phyloP scores from a whole-genome alignment of 2,888 invertebrate species.

The Nephrocerus scutellatus region DNA sequence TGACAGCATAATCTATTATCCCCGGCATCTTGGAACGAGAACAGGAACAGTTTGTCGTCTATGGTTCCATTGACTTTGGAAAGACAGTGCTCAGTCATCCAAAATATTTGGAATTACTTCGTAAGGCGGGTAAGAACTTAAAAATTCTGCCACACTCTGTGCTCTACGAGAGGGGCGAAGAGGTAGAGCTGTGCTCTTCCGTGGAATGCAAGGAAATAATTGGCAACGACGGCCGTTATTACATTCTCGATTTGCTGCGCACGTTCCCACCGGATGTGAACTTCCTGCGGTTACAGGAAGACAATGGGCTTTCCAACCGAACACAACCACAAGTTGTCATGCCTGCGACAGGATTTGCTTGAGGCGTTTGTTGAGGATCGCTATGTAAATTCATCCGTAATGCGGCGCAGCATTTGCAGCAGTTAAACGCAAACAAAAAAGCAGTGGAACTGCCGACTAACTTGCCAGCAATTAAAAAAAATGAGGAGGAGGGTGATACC shows the following conservation, averaged over 20 bases:
- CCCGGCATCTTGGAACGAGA: slow-evolving; percentile 94
- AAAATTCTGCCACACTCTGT: slow-evolving; percentile 91
- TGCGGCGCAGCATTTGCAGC: slow-evolving; percentile 85
- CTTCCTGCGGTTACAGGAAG: slow-evolving; percentile 74
- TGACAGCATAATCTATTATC: slow-evolving; percentile 95
- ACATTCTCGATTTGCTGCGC: slow-evolving; percentile 84
- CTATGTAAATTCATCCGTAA: slow-evolving; percentile 91
- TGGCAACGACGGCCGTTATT: slow-evolving; percentile 92
- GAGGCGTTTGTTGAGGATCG: slow-evolving; percentile 86
- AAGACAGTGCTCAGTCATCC: slow-evolving; percentile 84
- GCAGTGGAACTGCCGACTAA: slow-evolving; percentile 29
- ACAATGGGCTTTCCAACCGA: slow-evolving; percentile 83
- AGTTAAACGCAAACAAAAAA: slow-evolving; percentile 55
- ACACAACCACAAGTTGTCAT: slow-evolving; percentile 88
- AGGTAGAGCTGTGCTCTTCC: slow-evolving; percentile 83
- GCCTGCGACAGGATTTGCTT: slow-evolving; percentile 87
- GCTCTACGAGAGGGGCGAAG: slow-evolving; percentile 76
- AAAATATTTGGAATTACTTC: slow-evolving; percentile 79
- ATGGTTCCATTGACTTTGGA: slow-evolving; percentile 95
- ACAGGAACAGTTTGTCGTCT: slow-evolving; percentile 95
- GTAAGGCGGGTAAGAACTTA: slow-evolving; percentile 74
- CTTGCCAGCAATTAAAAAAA: slow-evolving; percentile 45
- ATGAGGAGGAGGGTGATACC: slow-evolving; percentile 38
- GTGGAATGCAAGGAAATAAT: slow-evolving; percentile 97
- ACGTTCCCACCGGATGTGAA: slow-evolving; percentile 96